Evolutionary conservation across 2,797 vertebrate species (phyloP).

Genomic region (Melanotaenia trifasciata): DNA sequence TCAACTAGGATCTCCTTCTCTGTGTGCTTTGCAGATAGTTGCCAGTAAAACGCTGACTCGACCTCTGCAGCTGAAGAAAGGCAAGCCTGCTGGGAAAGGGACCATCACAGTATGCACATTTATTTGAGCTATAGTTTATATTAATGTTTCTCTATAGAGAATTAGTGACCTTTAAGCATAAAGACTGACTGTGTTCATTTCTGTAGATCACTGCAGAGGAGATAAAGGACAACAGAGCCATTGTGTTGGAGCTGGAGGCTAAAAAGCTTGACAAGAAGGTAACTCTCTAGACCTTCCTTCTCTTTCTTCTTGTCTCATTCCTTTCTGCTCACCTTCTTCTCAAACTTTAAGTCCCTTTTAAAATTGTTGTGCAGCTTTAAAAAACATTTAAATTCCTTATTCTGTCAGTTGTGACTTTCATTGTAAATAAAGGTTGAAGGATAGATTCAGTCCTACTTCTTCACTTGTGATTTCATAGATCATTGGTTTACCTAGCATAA

Average conservation of each 20-base stretch:
- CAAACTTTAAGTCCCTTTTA: neutral
- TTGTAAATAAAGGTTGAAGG: neutral
- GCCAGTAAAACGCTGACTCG: conserved; percentile 88
- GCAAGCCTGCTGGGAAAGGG: conserved; percentile 92
- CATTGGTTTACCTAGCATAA: no score
- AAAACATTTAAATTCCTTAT: neutral
- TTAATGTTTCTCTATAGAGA: neutral
- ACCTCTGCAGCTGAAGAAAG: conserved; percentile 91
- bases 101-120: conserved; percentile 83
- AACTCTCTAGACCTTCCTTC: neutral
- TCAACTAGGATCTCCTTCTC: neutral
- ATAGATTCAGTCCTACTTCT: neutral
- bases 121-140: neutral
- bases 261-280: conserved; percentile 95
- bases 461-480: neutral
- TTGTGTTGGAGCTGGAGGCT: conserved; percentile 90
- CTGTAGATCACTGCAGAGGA: conserved; percentile 90
- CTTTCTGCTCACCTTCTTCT: neutral
- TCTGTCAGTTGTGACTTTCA: neutral
- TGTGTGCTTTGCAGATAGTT: conserved; percentile 63
- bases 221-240: conserved; percentile 88
- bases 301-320: neutral
- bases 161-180: neutral
- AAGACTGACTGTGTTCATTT: conserved; percentile 9
- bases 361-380: neutral